These are phyloP conservation scores for Hystrix brachyura DNA, from an alignment of 2,113 vertebrate genomes.

Conservation along the genomic window DNA sequence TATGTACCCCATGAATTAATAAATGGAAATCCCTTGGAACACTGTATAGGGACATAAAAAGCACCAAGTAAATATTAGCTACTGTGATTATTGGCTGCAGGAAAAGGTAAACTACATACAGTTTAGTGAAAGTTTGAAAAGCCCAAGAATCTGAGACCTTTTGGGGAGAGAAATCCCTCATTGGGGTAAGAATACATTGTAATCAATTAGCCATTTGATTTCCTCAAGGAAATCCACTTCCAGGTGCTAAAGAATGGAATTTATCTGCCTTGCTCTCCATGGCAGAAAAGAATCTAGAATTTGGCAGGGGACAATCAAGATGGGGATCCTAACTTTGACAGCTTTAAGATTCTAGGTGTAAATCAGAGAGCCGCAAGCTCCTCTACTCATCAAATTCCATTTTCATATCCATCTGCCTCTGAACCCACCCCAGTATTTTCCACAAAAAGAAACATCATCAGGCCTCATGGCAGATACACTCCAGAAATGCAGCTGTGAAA, in stretches of 20 bases:
- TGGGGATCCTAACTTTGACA: neutral
- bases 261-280: neutral
- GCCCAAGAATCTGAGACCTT: neutral
- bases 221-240: neutral
- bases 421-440: neutral
- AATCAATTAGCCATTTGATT: neutral
- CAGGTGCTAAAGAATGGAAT: neutral
- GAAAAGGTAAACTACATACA: neutral
- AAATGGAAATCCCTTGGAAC: neutral
- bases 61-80: neutral
- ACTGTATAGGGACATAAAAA: neutral
- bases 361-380: conserved; percentile 12
- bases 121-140: conserved; percentile 4
- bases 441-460: neutral
- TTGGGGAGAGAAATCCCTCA: neutral
- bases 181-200: neutral
- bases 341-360: neutral
- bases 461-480: neutral
- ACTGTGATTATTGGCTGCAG: neutral
- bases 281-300: neutral
- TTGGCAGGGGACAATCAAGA: neutral
- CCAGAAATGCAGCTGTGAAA: neutral
- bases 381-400: neutral
- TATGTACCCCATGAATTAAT: neutral
- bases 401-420: neutral